Base-by-base conservation (phyloP, 2,113 vertebrate species). In the Cavia aperea region DNA sequence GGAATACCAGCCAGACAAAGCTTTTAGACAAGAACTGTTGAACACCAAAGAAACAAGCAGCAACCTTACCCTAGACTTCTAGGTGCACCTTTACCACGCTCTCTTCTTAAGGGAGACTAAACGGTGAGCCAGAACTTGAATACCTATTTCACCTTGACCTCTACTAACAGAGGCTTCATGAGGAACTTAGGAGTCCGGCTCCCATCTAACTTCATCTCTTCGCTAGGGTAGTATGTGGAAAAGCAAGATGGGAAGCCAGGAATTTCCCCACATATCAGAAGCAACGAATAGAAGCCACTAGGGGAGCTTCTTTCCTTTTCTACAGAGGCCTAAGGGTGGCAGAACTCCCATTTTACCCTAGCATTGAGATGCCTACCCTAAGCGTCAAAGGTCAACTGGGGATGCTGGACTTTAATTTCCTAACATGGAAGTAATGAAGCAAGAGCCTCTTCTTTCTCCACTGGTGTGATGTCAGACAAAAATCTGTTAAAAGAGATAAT, bases 11-110 rank as follows among this genome's bases (percentile, higher is more conserved):
- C 7, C 88, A 85, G 56, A 29, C n/a, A 51, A 21, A 82, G 93
- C 56, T 82, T 94, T 89, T 46, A 93, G n/a, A 7, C 15, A 89
- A 81, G 88, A 92, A 81, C 33, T 83, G 46, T 21, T 31, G 86
- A 33, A 68, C 3, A 66, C 1, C 51, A 72, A 24, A 73, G 51
- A 70, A 77, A 83, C 75, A 81, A 73, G 6, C 70, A 65, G 29
- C n/a, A 91, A 62, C 4, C 14, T 10, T 12, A 29, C 2, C n/a
- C 31, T 54, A 65, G 82, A 60, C 65, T 62, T 88, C 33, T 16
- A 63, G 39, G 43, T 75, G 19, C 54, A 13, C 46, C 13, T 70
- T 21, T 39, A 49, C 24, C 13, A 14, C 2, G 0, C 29, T 24
- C 36, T 62, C 39, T 73, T 11, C 10, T 13, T 11, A 6, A 21